Percentiles rank a stretch among this genome's conserved stretches.
These are phyloP conservation scores for Peucedramus taeniatus DNA, from an alignment of 2,113 vertebrate genomes.

Conservation along the genomic window DNA sequence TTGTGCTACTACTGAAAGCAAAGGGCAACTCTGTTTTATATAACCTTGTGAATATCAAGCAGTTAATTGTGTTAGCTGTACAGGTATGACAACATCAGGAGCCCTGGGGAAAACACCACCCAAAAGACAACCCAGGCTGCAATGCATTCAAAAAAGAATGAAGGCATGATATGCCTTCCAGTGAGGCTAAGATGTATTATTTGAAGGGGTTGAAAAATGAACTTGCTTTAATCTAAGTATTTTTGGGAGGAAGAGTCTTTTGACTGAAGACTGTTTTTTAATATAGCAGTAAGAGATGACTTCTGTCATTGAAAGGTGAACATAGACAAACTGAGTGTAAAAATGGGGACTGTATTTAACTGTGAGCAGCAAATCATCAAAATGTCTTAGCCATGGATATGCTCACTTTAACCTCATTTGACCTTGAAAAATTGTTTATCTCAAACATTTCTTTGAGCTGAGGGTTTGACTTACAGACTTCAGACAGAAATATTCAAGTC, in stretches of 20 bases:
- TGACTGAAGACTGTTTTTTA: neutral
- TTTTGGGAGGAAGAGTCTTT: neutral
- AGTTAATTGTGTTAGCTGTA: neutral
- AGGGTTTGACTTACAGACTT: neutral
- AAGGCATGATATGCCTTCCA: neutral
- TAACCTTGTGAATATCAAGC: neutral
- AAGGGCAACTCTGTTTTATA: neutral
- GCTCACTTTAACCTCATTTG: neutral
- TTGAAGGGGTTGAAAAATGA: neutral
- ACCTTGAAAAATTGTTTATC: neutral
- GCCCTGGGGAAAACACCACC: fast-evolving
- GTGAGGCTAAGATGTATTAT: neutral
- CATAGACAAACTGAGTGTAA: neutral
- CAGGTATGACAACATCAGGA: neutral
- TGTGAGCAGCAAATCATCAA: neutral
- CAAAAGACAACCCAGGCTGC: neutral
- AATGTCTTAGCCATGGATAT: neutral
- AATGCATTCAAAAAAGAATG: neutral
- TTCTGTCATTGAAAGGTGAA: neutral
- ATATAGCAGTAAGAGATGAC: neutral
- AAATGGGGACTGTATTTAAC: neutral
- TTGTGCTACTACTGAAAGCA: neutral
- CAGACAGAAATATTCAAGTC: neutral
- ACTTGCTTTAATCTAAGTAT: neutral
- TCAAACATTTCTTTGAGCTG: neutral